phyloP scores from a whole-genome alignment of 1,140 invertebrate species.

The Drosophila pectinifera region DNA sequence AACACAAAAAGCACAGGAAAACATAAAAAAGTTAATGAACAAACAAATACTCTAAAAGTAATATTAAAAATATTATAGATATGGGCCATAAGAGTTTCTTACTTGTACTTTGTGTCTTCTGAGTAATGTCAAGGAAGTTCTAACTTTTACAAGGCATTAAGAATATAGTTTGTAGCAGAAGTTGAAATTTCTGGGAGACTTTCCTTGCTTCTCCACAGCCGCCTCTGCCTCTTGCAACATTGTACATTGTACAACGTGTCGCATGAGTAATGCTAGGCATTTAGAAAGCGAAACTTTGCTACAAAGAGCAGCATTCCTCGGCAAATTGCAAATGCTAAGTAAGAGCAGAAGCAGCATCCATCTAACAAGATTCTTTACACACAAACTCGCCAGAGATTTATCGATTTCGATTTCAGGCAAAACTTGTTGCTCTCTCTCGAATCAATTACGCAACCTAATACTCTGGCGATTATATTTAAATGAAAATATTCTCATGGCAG shows the following conservation, averaged over 20 bases:
- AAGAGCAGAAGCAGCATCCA: conserved; percentile 6
- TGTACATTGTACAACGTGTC: conserved; percentile 25
- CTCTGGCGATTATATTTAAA: conserved; percentile 59
- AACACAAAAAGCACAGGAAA: background rate
- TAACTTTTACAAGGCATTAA: background rate
- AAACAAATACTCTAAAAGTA: conserved; percentile 7
- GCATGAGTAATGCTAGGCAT: conserved; percentile 42
- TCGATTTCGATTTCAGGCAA: conserved; percentile 55
- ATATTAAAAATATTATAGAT: background rate
- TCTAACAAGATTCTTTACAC: conserved; percentile 36
- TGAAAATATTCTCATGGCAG: conserved; percentile 45
- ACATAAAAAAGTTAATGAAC: background rate
- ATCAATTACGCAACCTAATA: conserved; percentile 65
- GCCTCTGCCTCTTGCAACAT: conserved; percentile 12
- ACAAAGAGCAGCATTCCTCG: conserved; percentile 36
- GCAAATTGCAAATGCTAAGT: conserved; percentile 29
- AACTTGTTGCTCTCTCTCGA: conserved; percentile 48
- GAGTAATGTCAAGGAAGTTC: conserved; percentile 3
- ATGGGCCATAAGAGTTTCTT: too few relatives aligned
- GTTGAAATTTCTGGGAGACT: background rate
- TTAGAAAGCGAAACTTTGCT: conserved; percentile 43
- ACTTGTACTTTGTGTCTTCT: conserved; percentile 2
- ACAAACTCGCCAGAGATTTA: conserved; percentile 13
- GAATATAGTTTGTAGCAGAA: background rate
- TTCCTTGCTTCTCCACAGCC: background rate